A percentile compares a stretch with the other conserved stretches of the same genome.
Conservation (phyloP, 2,113 vertebrate species). For the Ctenodactylus gundi region DNA sequence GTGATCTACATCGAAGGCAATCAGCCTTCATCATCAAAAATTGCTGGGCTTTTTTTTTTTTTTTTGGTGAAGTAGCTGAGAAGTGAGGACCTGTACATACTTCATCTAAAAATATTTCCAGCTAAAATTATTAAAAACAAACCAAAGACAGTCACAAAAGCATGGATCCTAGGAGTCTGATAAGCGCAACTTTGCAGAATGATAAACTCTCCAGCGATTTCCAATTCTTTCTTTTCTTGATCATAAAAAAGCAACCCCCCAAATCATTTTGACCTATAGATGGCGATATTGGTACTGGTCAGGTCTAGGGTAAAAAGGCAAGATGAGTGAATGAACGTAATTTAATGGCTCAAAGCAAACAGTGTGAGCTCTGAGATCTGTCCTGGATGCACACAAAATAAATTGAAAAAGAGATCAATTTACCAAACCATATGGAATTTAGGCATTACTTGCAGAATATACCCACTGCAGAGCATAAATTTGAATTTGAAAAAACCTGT, state of each 20-base stretch:
- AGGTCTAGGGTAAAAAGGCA: not conserved
- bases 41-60: no score
- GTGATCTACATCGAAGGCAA: not conserved
- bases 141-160: not conserved
- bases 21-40: not conserved
- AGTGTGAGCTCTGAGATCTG: not conserved
- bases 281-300: conserved; percentile 57
- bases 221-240: not conserved
- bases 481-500: not conserved
- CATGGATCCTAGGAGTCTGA: not conserved
- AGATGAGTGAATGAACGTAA: not conserved
- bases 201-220: not conserved
- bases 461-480: not conserved
- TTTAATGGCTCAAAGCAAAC: not conserved
- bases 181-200: conserved; percentile 7
- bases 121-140: not conserved
- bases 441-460: not conserved
- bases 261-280: conserved; percentile 61
- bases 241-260: not conserved
- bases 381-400: not conserved
- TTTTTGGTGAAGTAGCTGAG: not conserved
- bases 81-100: not conserved
- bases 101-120: not conserved
- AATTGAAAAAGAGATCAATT: not conserved
- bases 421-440: not conserved